Evolutionary conservation across 2,888 invertebrate species (phyloP), one percentile per base, ranked within the genome.

Genomic region (Boloria euphrosyne): DNA sequence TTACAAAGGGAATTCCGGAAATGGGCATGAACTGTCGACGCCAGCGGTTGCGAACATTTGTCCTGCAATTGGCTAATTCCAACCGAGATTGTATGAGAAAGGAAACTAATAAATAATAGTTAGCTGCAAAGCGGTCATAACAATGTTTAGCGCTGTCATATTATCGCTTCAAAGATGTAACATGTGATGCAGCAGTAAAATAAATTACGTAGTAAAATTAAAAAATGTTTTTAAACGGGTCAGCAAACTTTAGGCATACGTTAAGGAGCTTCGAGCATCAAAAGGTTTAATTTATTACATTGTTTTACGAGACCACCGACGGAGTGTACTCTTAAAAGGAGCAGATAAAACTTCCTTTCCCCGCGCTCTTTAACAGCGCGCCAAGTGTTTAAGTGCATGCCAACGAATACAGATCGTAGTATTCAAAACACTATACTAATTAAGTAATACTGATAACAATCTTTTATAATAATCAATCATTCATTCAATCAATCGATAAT

Each of bases 1-100:
- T 58, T 64, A 64, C 51, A 46, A 38, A 57, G 64, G 64, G 38
- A 58, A 58, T 46, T 58, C 51, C 64, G 64, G 64, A 50, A 51
- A 46, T 46, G 51, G 18, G 58, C 17, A 46, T 16, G 49, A 13
- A 27, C 18, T 31, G 55, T 14, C 44, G 13, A 18, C 38, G 18
- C 17, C 54, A 43, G 7, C n/a, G 51, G 57, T 27, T 44, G 54
- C 46, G 58, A 16, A 31, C 51, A 44, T 43, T 51, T 27, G 17
- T 50, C 27, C 50, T 44, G 14, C 16, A 51, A 51, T 64, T 57
- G 50, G 14, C 14, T 64, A 43, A 64, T 50, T 59, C 46, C 27
- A 17, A 49, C 17, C 13, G 47, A 49, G 27, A 59, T 31, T 49
- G 44, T 6, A 14, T n/a, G 46, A 22, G 22, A 57, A 57, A 46